Conservation (phyloP, 2,113 vertebrate species). For the Eublepharis macularius region DNA sequence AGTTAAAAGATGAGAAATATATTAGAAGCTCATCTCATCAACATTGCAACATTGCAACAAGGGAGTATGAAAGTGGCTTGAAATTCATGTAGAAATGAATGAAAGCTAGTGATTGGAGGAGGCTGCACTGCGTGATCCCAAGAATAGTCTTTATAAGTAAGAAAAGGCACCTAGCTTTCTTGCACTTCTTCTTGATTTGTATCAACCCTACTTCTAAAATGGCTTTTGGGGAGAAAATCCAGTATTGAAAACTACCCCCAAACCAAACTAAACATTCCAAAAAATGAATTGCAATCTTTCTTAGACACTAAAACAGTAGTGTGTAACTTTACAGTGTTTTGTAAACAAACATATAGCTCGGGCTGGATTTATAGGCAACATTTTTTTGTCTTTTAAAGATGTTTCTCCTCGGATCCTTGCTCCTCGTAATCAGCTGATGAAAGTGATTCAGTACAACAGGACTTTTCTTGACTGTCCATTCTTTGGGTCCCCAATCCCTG, state of each 20-base stretch:
- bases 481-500: conserved; percentile 93
- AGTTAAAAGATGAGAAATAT: fast-evolving
- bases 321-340: not conserved
- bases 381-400: conserved; percentile 69
- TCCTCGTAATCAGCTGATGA: conserved; percentile 89
- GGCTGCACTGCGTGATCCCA: not conserved
- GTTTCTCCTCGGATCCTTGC: conserved; percentile 87
- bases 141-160: too few relatives aligned
- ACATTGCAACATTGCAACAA: too few relatives aligned
- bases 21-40: fast-evolving
- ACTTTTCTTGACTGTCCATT: conserved; percentile 92
- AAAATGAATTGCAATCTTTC: not conserved
- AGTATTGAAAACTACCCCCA: not conserved
- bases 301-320: not conserved
- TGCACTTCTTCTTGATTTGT: not conserved
- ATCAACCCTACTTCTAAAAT: not conserved
- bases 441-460: conserved; percentile 89
- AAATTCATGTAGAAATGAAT: not conserved
- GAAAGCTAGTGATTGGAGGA: not conserved
- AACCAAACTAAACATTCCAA: not conserved
- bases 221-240: not conserved
- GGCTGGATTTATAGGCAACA: fast-evolving
- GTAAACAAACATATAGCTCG: not conserved
- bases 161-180: not conserved
- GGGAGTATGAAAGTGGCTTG: not conserved